Evolutionary conservation across 2,888 invertebrate species (phyloP).

Genomic region (Hyalella azteca): DNA sequence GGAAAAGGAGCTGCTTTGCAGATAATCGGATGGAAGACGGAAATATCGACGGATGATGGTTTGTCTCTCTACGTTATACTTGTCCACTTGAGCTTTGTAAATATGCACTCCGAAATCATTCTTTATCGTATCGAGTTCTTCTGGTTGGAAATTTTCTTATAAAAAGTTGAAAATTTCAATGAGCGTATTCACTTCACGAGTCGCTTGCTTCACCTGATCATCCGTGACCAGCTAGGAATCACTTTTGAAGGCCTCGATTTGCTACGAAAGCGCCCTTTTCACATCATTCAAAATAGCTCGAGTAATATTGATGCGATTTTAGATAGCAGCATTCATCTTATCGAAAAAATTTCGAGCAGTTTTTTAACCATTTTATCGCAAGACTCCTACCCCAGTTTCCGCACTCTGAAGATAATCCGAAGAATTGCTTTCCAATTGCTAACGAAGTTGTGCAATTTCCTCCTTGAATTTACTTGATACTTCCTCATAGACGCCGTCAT

Average conservation of each 20-base stretch:
- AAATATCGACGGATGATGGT: not conserved
- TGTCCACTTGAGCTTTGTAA: not conserved
- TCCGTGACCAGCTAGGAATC: not conserved
- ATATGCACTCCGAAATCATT: not conserved
- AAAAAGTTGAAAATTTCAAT: not conserved
- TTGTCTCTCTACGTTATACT: not conserved
- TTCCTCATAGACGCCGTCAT: not conserved
- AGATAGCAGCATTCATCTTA: not conserved
- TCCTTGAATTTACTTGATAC: not conserved
- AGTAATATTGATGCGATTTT: not conserved
- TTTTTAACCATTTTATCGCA: not conserved
- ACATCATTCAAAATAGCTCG: not conserved
- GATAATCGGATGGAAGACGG: not conserved
- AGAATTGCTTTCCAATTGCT: not conserved
- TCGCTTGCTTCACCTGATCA: not conserved
- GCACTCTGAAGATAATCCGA: not conserved
- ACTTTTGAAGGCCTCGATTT: not conserved
- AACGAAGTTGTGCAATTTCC: not conserved
- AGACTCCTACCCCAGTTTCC: not conserved
- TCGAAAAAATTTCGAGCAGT: not conserved
- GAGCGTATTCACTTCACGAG: not conserved
- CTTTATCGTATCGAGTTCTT: not conserved
- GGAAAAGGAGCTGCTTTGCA: not conserved
- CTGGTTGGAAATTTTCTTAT: not conserved
- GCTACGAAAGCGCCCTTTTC: not conserved